Base-by-base conservation (phyloP, 2,888 invertebrate genomes). In the Acleris emargana region DNA sequence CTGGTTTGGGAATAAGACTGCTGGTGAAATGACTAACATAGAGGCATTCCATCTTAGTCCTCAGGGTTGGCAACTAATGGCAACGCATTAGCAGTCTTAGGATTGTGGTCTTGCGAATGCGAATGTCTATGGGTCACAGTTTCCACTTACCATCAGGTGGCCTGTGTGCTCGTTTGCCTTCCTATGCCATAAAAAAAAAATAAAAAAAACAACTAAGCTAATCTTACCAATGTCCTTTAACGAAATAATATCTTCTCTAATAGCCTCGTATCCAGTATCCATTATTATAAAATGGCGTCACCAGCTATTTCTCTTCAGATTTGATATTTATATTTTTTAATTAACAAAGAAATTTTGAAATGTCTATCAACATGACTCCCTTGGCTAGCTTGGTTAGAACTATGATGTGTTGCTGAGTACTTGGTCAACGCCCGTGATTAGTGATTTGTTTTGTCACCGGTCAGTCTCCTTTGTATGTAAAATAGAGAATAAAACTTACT, bases 381-480 rank as follows among this genome's bases (percentile, higher is more conserved):
- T n/a, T 11, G 9, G 54, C 51, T 20, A 7, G 28, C 17, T 38
- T 42, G 32, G 18, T n/a, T 53, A 42, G 51, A 47, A 53, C 49
- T 43, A 25, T 45, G 22, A 45, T 61, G 51, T 57, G 52, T 25
- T 66, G 45, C n/a, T n/a, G 50, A 66, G 3, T 43, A 11, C 17
- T 22, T n/a, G 18, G 20, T 22, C 13, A 55, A 17, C 43, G 28
- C 28, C 43, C 42, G 17, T 25, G 54, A 59, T 67, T 67, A 51
- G 60, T 42, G 20, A 45, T 49, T 49, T 38, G 18, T 38, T 49
- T 54, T 53, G 58, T 52, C 47, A 32, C 16, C 45, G 60, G 55
- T 38, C 50, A 55, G 18, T 67, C 25, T 3, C 54, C 52, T 67
- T 63, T 64, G 63, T 67, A 59, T 67, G 62, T 59, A 62, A 25